phyloP scores from a whole-genome alignment of 2,888 invertebrate genomes.

The Eretmocerus hayati region DNA sequence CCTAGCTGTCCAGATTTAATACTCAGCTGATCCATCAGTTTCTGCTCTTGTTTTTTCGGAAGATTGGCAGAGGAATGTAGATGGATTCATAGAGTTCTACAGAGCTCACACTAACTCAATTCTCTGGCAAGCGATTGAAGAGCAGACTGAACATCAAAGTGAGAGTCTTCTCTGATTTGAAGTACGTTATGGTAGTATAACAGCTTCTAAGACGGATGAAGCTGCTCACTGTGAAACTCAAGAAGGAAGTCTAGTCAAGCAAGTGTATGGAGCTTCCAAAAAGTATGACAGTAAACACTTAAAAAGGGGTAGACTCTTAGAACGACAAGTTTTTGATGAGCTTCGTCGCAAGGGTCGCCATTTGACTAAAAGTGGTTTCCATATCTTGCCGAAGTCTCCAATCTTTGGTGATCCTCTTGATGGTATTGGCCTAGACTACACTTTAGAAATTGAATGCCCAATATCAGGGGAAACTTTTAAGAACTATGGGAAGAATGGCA shows the following conservation, averaged over 20 bases:
- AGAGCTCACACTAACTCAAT: neutral
- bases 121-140: neutral
- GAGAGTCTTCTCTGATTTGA: conserved; percentile 5
- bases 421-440: neutral
- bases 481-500: neutral
- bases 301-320: conserved; percentile 1
- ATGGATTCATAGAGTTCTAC: conserved; percentile 3
- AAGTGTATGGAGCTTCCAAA: conserved; percentile 8
- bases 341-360: neutral
- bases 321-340: neutral
- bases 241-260: conserved; percentile 2
- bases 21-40: neutral
- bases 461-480: neutral
- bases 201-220: conserved; percentile 5
- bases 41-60: neutral
- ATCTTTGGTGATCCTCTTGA: neutral
- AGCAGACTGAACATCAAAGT: conserved; percentile 1
- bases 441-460: neutral
- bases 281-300: conserved; percentile 3
- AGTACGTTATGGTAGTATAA: conserved; percentile 7
- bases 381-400: neutral
- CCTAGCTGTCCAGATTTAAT: too few species aligned
- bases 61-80: neutral
- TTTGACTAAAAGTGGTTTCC: neutral
- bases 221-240: conserved; percentile 4